Percentiles rank a stretch among this genome's conserved stretches.
Conservation (phyloP, 1,140 invertebrate genomes). For the Vollenhovia emeryi region DNA sequence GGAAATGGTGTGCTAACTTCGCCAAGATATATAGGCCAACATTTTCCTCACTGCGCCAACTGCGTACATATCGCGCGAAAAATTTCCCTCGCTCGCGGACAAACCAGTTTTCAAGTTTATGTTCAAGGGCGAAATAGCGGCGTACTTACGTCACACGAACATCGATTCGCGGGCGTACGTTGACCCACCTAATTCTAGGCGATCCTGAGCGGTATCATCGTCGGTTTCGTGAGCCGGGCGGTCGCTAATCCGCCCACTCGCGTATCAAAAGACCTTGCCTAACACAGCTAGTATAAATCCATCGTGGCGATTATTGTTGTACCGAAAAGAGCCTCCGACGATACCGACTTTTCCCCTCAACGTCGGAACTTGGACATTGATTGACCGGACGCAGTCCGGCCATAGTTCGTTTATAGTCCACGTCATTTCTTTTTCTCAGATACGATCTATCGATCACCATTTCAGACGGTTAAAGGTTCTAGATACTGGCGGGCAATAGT, state of each 20-base stretch:
- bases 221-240: not conserved
- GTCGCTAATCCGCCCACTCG: constrained; percentile 17
- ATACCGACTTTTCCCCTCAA: not conserved
- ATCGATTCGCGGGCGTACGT: constrained; percentile 45
- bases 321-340: not conserved
- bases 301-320: not conserved
- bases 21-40: not conserved
- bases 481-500: not conserved
- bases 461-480: constrained; percentile 18
- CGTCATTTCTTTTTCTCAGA: constrained; percentile 4
- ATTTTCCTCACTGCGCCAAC: not conserved
- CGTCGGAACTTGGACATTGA: not conserved
- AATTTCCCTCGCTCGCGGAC: not conserved
- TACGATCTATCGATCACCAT: constrained; percentile 48
- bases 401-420: not conserved
- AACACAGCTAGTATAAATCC: not conserved
- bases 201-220: constrained; percentile 10
- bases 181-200: constrained; percentile 28
- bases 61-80: not conserved
- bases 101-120: constrained; percentile 42
- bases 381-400: not conserved
- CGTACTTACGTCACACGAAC: constrained; percentile 44
- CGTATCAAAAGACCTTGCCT: not conserved
- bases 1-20: not conserved
- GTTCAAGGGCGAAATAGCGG: constrained; percentile 33